phyloP scores from a whole-genome alignment of 2,113 vertebrate genomes.

The Dicerorhinus sumatrensis region DNA sequence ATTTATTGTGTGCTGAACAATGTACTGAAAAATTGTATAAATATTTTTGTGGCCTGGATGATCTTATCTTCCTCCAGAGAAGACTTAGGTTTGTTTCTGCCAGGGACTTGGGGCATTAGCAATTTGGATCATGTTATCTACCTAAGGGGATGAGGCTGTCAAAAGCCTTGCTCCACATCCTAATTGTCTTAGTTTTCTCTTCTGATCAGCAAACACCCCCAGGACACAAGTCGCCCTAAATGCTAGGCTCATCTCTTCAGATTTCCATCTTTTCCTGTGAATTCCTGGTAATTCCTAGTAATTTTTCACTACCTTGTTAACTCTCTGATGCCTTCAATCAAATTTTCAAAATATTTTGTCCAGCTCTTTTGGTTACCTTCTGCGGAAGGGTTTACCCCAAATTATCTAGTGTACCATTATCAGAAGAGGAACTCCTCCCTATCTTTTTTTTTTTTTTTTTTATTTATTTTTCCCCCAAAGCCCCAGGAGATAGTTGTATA shows the following conservation, averaged over 20 bases:
- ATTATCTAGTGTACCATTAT: neutral
- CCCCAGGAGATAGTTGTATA: too few species aligned
- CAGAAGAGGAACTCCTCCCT: neutral
- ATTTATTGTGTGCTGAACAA: neutral
- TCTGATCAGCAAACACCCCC: neutral
- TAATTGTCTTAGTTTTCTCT: neutral
- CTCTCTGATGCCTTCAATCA: neutral
- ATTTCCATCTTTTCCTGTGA: neutral
- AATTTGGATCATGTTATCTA: neutral
- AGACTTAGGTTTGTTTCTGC: neutral
- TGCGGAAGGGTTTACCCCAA: neutral
- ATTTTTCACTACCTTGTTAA: neutral
- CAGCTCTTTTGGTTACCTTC: neutral
- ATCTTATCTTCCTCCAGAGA: neutral
- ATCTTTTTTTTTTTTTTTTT: neutral
- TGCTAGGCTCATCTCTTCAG: neutral
- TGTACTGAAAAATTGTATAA: neutral
- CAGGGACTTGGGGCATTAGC: neutral
- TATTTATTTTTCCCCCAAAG: too few species aligned
- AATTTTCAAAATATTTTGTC: neutral
- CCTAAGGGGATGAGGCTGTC: neutral
- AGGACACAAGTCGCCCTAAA: neutral
- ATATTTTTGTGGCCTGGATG: neutral
- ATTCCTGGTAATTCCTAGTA: neutral
- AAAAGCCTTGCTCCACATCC: neutral